Conservation (phyloP, 2,797 vertebrate genomes). For the Sparus aurata region DNA sequence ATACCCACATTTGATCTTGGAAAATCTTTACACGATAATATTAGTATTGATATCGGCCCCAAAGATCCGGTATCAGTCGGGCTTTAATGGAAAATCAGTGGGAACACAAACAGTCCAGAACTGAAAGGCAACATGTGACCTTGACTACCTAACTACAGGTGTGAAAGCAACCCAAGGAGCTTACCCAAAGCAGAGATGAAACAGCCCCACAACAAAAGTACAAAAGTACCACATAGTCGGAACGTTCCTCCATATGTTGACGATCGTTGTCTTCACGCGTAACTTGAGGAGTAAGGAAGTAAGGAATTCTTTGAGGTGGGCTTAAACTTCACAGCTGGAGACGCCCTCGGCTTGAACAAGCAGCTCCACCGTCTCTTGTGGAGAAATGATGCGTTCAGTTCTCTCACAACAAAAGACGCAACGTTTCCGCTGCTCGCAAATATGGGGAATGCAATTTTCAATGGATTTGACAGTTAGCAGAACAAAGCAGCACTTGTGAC, state of each 20-base stretch:
- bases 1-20: too few species aligned
- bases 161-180: not conserved
- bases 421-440: constrained; percentile 20
- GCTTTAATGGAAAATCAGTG: too few species aligned
- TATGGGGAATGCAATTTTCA: constrained; percentile 29
- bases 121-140: too few species aligned
- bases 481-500: constrained; percentile 42
- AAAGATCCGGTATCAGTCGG: too few species aligned
- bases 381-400: constrained; percentile 21
- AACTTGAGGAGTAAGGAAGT: not conserved
- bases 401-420: constrained; percentile 25
- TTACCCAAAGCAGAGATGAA: not conserved
- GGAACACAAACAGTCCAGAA: too few species aligned
- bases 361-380: constrained; percentile 13
- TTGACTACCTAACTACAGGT: not conserved
- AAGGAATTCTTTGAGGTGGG: constrained; percentile 8
- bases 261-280: not conserved
- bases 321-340: constrained; percentile 50
- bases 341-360: constrained; percentile 20
- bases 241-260: not conserved
- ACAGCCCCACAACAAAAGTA: not conserved
- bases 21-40: too few species aligned
- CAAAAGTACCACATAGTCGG: not conserved
- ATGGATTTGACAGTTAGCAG: constrained; percentile 46
- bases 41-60: too few species aligned